These are phyloP conservation scores for Salminus brasiliensis DNA, from an alignment of 2,113 vertebrate genomes.

Conservation along the genomic window DNA sequence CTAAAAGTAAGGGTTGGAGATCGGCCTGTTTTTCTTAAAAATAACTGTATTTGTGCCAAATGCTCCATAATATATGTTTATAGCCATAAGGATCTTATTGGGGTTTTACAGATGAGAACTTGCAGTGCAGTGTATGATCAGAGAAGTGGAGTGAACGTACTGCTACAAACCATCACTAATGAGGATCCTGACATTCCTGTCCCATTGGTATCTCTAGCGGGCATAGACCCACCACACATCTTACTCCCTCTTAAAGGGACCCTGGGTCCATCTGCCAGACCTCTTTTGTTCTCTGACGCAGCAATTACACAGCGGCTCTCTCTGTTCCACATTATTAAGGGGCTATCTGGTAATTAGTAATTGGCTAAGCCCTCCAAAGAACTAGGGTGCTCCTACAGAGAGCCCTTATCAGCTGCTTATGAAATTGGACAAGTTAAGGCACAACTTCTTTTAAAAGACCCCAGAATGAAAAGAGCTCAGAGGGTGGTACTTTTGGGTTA, in stretches of 20 bases:
- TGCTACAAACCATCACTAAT: too few relatives aligned
- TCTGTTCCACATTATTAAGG: constrained; percentile 1
- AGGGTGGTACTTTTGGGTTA: too few relatives aligned
- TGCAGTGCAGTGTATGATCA: too few relatives aligned
- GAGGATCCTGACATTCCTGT: too few relatives aligned
- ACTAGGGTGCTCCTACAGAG: constrained; percentile 5
- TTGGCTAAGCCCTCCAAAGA: constrained; percentile 20
- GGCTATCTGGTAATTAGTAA: constrained; percentile 26
- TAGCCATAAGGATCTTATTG: too few relatives aligned
- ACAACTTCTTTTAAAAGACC: not conserved
- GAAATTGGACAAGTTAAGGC: not conserved
- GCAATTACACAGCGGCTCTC: not conserved
- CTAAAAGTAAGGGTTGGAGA: too few relatives aligned
- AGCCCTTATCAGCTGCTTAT: not conserved
- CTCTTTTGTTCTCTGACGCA: constrained; percentile 12
- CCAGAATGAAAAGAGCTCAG: not conserved
- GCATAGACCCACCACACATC: not conserved
- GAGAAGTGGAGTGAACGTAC: too few relatives aligned
- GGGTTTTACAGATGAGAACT: too few relatives aligned
- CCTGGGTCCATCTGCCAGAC: not conserved
- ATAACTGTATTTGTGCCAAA: too few relatives aligned
- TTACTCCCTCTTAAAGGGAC: not conserved
- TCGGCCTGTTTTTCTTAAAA: too few relatives aligned
- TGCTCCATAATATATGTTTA: too few relatives aligned
- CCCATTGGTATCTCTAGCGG: not conserved